Conservation (phyloP, 2,797 vertebrate genomes). For the Poecile montanus region DNA sequence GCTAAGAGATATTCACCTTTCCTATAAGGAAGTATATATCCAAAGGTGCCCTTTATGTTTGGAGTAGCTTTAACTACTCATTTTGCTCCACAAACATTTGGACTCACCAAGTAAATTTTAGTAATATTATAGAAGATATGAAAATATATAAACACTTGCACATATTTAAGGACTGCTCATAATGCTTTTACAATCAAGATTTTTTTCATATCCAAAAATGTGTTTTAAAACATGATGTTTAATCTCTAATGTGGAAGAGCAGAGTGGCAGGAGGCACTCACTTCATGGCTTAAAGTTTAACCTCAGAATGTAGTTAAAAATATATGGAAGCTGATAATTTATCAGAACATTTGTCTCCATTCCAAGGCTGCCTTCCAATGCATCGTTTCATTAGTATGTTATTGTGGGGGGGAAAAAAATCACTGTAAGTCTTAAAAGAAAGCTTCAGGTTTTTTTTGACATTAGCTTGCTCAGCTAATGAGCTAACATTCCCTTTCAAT, state of each 20-base stretch:
- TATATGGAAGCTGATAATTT: not conserved
- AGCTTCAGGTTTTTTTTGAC: conserved; percentile 8
- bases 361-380: not conserved
- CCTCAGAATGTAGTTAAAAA: not conserved
- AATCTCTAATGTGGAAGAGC: not conserved
- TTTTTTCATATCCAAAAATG: not conserved
- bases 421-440: not conserved
- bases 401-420: conserved; percentile 4
- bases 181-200: not conserved
- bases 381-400: not conserved
- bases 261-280: not conserved
- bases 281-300: not conserved
- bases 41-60: not conserved
- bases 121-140: not conserved
- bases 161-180: not conserved
- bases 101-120: not conserved
- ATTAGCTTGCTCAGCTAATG: conserved; percentile 14
- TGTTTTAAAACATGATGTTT: not conserved
- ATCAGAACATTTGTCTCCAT: not conserved
- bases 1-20: not conserved
- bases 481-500: conserved; percentile 46
- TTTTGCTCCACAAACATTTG: not conserved
- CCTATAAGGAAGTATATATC: not conserved
- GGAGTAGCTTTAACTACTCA: not conserved
- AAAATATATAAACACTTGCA: not conserved